phyloP scores from a whole-genome alignment of 2,888 invertebrate species.

The Hypolimnas misippus region DNA sequence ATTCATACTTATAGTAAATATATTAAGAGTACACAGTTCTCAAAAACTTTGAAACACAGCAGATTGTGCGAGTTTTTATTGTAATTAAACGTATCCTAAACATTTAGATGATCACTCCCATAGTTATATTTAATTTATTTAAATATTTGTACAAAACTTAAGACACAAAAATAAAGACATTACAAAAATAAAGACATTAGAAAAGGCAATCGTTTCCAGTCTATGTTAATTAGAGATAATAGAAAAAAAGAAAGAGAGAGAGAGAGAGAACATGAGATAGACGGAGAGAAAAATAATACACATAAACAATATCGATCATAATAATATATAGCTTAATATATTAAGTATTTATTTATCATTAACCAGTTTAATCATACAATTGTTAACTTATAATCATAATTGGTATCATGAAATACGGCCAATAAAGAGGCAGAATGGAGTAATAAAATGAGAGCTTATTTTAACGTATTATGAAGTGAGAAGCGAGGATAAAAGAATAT shows the following conservation, averaged over 20 bases:
- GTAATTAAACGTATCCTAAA: not conserved
- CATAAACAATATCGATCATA: not conserved
- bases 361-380: not conserved
- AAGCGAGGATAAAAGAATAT: slow-evolving; percentile 13
- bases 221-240: not conserved
- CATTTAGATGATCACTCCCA: not conserved
- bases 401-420: not conserved
- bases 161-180: slow-evolving; percentile 1
- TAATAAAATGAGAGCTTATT: slow-evolving; percentile 5
- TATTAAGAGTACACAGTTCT: no score
- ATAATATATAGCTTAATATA: not conserved
- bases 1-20: no score
- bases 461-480: not conserved
- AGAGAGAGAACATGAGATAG: not conserved
- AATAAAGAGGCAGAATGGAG: not conserved
- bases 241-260: not conserved
- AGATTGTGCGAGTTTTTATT: not conserved
- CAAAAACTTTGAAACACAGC: not conserved
- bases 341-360: slow-evolving; percentile 5
- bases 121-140: not conserved
- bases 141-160: not conserved
- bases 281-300: not conserved
- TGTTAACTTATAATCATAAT: not conserved
- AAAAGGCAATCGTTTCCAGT: not conserved
- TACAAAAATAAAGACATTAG: not conserved